A percentile compares a stretch with the other conserved stretches of the same genome.
Evolutionary conservation across 2,797 vertebrate genomes (phyloP).

Genomic region (Parauchenoglanis punctatus): DNA sequence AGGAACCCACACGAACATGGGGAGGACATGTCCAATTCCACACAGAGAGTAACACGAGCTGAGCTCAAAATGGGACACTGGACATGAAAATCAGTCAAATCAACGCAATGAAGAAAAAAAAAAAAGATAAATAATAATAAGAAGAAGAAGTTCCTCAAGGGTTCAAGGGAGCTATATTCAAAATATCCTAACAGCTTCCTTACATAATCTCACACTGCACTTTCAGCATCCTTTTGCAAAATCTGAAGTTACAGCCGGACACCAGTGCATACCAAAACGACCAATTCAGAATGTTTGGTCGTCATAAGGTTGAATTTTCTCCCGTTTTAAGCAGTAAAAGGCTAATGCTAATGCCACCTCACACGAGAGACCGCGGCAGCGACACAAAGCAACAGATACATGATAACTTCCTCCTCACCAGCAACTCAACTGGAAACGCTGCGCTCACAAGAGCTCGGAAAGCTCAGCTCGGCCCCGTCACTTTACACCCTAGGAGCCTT

Average conservation of each 20-base stretch:
- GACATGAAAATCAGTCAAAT: not conserved
- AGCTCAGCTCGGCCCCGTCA: not conserved
- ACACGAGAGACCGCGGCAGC: not conserved
- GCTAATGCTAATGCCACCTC: not conserved
- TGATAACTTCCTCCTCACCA: constrained; percentile 20
- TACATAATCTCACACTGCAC: not conserved
- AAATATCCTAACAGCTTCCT: not conserved
- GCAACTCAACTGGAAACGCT: not conserved
- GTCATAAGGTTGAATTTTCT: not conserved
- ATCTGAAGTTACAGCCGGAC: not conserved
- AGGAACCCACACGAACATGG: not conserved
- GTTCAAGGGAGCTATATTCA: not conserved
- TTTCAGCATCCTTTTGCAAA: not conserved
- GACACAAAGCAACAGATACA: not conserved
- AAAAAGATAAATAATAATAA: not conserved
- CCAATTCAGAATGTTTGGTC: not conserved
- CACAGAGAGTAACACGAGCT: not conserved
- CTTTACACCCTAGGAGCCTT: not conserved
- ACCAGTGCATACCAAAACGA: not conserved
- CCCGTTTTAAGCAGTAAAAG: too few relatives aligned
- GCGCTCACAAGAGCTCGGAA: not conserved
- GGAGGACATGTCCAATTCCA: not conserved
- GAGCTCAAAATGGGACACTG: not conserved
- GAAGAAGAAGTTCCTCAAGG: not conserved
- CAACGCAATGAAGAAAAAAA: not conserved